Evolutionary conservation across 2,797 vertebrate genomes (phyloP), one percentile per base, ranked within the genome.

Genomic region (Cygnus olor): DNA sequence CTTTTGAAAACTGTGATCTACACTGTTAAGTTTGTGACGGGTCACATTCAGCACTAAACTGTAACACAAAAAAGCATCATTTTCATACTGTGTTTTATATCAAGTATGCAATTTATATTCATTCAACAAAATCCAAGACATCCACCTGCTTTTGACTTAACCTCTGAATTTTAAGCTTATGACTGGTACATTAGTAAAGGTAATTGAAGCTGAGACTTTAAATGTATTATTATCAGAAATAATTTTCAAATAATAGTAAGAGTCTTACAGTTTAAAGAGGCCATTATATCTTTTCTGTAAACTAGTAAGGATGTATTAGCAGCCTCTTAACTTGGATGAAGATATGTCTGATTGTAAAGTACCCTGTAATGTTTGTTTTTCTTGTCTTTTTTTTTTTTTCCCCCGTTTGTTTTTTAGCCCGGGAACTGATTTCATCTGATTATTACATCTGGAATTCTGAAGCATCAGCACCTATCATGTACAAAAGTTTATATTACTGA

Each of bases 361-460:
- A 71, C 85, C 27, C 45, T 82, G 25, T 96, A 94, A 95, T 88
- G 34, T 58, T 89, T 86, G 11, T 89, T 96, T 89, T 83, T 92
- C 61, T 85, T 96, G 49, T 87, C 45, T 83, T 73, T 65, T 95
- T 88, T 89, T 68, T 22, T 28, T 5, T 25, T 11, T n/a, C n/a
- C n/a, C 13, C 47, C 4, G 8, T 25, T 19, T 92, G 45, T 70
- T 88, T 97, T 98, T 86, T 88, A 99, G 99, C 98, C 19, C 98
- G 98, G 94, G 99, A 99, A 94, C 97, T 99, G 92, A 97, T 98
- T 78, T 99, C 99, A 94, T 99, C 99, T 15, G 98, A 99, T 88
- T 99, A 99, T 96, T 99, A 98, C 97, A 99, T 99, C 95, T 99
- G 99, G 99, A 99, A 99, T 97, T 99, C 99, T 92, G 99, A 98